Evolutionary conservation across 2,888 invertebrate species (phyloP).

Genomic region (Vanessa cardui): DNA sequence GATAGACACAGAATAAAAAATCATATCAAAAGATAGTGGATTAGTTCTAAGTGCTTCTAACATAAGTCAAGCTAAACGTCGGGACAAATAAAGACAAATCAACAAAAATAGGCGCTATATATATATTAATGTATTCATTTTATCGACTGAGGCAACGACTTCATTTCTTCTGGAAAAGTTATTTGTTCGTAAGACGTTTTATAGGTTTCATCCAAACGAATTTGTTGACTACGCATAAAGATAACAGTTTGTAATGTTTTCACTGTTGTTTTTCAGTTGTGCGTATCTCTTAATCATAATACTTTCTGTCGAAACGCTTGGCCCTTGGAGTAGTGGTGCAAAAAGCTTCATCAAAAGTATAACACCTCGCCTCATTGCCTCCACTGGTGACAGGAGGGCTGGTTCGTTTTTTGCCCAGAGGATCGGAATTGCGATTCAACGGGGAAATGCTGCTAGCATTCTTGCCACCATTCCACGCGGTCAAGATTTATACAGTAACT

Average conservation of each 20-base stretch:
- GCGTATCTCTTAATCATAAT: not conserved
- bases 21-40: not conserved
- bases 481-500: too few species aligned
- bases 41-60: not conserved
- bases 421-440: too few species aligned
- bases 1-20: not conserved
- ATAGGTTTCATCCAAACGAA: constrained; percentile 10
- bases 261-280: not conserved
- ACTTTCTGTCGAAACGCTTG: not conserved
- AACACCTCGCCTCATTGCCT: too few species aligned
- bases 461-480: too few species aligned
- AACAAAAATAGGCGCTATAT: not conserved
- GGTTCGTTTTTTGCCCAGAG: too few species aligned
- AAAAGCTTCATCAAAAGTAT: too few species aligned
- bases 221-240: constrained; percentile 9
- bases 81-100: constrained; percentile 1
- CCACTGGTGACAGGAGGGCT: too few species aligned
- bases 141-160: not conserved
- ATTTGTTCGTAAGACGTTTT: constrained; percentile 9
- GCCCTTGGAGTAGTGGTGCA: too few species aligned
- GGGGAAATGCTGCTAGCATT: too few species aligned
- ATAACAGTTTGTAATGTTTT: not conserved
- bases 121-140: constrained; percentile 9
- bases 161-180: not conserved
- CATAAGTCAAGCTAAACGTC: not conserved